Base-by-base conservation (phyloP, 2,797 vertebrate species). In the Peromyscus melanophrys region DNA sequence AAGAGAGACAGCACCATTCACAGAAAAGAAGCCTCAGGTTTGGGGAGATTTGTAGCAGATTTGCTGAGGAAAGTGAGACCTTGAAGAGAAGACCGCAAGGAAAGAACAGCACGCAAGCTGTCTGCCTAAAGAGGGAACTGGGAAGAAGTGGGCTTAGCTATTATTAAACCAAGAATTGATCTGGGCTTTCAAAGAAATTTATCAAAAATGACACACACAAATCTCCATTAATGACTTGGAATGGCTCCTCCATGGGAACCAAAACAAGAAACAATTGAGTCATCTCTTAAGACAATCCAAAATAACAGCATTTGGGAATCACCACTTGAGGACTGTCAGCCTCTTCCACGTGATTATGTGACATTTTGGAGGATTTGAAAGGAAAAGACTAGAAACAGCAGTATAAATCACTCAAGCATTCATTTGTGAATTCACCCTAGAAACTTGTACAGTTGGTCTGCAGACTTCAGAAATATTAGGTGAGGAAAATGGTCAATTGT, bases 261-360 rank as follows among this genome's bases (percentile, higher is more conserved):
- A 34, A 95, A 87, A 78, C 67, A 23, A 3, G 37, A 90, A 96
- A 34, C 2, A 88, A 88, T 11, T 31, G 9, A 95, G 10, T 4
- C 7, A 85, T 55, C 21, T 82, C 55, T 63, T 67, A 88, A 73
- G 6, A 31, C n/a, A 91, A 63, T 37, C 37, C 80, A 76, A 78
- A 95, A 57, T 57, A 78, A 89, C 21, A 94, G 37, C 81, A 86
- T 75, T 87, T n/a, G 23, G 73, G 95, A 96, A 83, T 84, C 1
- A 86, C 7, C 34, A 21, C 49, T 84, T 63, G 31, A 95, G 89
- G 43, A 76, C 19, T 4, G 6, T 19, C 37, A 27, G 65, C 11
- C 9, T 67, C 27, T 84, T 93, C 43, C 19, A 77, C 93, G 49
- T 73, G 27, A 34, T 69, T 92, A 73, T 1, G 57, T 83, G 85